Conservation (phyloP, 2,888 invertebrate species). For the Theretra japonica region DNA sequence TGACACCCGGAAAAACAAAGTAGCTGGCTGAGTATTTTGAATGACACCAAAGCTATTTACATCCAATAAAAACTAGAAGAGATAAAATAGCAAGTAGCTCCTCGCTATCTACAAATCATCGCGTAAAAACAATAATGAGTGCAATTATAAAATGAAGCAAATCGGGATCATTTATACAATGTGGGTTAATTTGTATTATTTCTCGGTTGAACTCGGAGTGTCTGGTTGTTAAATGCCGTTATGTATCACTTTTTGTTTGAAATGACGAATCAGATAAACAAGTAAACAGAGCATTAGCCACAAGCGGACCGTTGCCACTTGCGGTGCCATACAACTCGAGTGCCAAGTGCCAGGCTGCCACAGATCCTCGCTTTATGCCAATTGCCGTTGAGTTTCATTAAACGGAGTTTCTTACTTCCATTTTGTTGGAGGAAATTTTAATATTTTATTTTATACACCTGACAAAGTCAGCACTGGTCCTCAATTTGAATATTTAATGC, state of each 20-base stretch:
- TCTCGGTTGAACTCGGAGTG: conserved; percentile 13
- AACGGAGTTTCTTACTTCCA: no score
- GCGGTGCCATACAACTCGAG: not conserved
- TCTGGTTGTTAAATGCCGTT: conserved; percentile 20
- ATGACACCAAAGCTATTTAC: no score
- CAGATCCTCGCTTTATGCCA: no score
- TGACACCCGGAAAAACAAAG: no score
- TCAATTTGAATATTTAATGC: no score
- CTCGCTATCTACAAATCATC: not conserved
- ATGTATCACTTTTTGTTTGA: conserved; percentile 24
- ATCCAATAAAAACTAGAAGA: no score
- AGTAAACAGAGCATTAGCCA: conserved; percentile 27
- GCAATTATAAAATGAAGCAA: not conserved
- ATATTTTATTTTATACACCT: no score
- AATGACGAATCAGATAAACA: conserved; percentile 26
- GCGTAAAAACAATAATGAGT: not conserved
- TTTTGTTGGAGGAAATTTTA: no score
- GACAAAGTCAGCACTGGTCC: no score
- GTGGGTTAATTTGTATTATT: conserved; percentile 13
- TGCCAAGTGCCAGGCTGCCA: not conserved
- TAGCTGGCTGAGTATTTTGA: no score
- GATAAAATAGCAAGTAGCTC: not conserved
- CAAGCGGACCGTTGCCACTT: conserved; percentile 16
- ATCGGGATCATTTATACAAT: conserved; percentile 1
- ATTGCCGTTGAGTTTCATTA: no score